Evolutionary conservation across 2,797 vertebrate species (phyloP), one percentile per base, ranked within the genome.

Genomic region (Bryconaethiops microstoma): DNA sequence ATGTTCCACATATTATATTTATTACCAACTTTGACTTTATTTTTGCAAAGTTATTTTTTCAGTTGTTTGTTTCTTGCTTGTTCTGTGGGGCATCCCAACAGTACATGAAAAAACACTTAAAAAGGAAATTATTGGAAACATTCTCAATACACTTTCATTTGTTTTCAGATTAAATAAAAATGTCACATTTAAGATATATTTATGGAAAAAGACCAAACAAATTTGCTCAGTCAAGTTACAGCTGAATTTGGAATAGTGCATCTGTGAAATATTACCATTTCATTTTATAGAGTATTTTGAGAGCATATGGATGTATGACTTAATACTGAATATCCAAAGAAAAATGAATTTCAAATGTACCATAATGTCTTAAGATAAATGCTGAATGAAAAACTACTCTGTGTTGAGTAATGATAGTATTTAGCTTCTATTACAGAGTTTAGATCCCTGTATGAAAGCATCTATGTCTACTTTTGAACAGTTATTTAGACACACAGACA

Each of bases 401-500:
- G 39, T 55, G 7, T 16, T 13, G 9, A 64, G 29, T 57, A 45
- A 79, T 55, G 65, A 65, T 29, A 67, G 50, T 5, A 6, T 71
- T 52, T 17, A 29, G 68, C 5, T 29, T 19, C 67, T 23, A 23
- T 64, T 64, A 64, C 23, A 25, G 21, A 71, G 48, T 17, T 70
- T 48, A 48, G 40, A 69, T 48, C 4, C 7, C 12, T 52, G 16
- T 14, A 52, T 48, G 39, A 19, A 39, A 65, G 6, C 35, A 65
- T 40, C 16, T n/a, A 39, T n/a, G 35, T 19, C 60, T 35, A 40
- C 35, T 40, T 40, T 65, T 25, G 23, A 69, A 72, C n/a, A 21
- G n/a, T 21, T 2, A 55, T 10, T 25, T 55, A 78, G 21, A 62
- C 55, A 62, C 55, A 70, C 65, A 62, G 55, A 45, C 67, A 72